Percentiles rank a stretch among this genome's conserved stretches.
Evolutionary conservation across 2,113 vertebrate genomes (phyloP).

Genomic region (Eurypyga helias): DNA sequence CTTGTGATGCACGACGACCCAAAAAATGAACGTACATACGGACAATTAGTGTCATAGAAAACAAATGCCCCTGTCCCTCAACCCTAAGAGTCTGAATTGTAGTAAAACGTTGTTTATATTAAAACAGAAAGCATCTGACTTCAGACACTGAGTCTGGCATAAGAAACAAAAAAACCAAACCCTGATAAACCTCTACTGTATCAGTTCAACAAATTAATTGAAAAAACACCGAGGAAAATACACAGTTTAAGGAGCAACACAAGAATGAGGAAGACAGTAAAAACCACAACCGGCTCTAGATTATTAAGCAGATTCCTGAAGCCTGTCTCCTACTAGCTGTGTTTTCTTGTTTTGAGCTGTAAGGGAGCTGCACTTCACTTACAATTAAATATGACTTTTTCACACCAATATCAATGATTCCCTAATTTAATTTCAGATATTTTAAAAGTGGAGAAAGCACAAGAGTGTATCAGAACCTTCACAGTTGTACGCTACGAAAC

Average conservation of each 20-base stretch:
- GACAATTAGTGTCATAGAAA: background rate
- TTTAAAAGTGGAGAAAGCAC: background rate
- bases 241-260: background rate
- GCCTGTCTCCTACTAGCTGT: background rate
- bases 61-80: background rate
- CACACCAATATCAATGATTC: background rate
- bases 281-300: background rate
- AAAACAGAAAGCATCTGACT: background rate
- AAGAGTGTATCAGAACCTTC: background rate
- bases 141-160: background rate
- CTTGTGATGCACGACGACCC: background rate
- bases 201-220: background rate
- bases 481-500: background rate
- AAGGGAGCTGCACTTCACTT: background rate
- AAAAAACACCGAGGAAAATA: background rate
- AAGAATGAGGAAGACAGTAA: background rate
- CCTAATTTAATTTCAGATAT: background rate
- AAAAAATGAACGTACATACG: background rate
- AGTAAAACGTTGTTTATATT: background rate
- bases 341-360: background rate
- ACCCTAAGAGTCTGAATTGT: background rate
- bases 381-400: background rate
- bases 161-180: background rate
- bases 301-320: background rate
- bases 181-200: background rate